Conservation (phyloP, 2,113 vertebrate species). For the Circaetus cinerascens region DNA sequence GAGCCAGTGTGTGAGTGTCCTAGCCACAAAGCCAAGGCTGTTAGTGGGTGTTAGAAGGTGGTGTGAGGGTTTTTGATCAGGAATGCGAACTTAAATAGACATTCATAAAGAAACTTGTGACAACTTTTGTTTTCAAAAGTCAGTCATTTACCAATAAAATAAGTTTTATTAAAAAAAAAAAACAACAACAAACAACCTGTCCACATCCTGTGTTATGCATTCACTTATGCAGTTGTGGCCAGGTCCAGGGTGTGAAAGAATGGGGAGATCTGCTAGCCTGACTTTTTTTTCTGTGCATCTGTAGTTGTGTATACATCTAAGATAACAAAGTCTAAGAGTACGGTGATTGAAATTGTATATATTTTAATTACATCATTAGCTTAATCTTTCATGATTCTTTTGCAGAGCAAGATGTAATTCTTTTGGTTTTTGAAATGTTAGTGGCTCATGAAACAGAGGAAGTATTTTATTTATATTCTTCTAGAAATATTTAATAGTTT, state of each 20-base stretch:
- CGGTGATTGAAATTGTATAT: background rate
- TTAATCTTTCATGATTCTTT: background rate
- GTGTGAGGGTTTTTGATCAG: background rate
- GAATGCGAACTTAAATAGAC: background rate
- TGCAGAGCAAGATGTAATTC: rapidly evolving
- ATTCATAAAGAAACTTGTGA: background rate
- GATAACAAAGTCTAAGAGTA: background rate
- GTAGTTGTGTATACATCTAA: background rate
- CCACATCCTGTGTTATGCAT: background rate
- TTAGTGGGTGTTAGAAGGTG: background rate
- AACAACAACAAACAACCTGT: background rate
- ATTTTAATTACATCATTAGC: background rate
- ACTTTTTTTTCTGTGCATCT: background rate
- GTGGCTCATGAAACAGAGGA: background rate
- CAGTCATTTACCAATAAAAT: background rate
- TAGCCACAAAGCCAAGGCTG: background rate
- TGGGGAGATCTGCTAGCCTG: background rate
- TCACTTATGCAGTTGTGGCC: background rate
- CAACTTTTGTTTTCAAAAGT: background rate
- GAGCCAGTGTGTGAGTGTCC: background rate
- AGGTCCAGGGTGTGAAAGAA: background rate
- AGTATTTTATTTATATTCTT: background rate
- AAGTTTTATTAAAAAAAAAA: background rate
- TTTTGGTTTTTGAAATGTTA: background rate
- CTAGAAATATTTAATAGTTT: background rate